Conservation (phyloP, 1,140 invertebrate genomes). For the Drosophila biarmipes region DNA sequence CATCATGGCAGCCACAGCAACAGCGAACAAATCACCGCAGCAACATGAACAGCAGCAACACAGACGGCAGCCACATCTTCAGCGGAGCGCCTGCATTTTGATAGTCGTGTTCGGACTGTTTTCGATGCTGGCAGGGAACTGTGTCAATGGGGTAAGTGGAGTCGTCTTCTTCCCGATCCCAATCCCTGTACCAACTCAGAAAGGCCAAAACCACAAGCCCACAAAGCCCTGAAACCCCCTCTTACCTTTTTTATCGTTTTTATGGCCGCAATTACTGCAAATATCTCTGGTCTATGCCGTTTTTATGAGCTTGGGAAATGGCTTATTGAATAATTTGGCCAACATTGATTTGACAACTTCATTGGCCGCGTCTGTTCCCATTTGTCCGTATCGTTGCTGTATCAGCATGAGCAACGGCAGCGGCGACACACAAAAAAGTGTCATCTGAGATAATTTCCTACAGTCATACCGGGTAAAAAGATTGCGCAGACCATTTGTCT, state of each 20-base stretch:
- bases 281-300: slow-evolving; percentile 21
- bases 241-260: slow-evolving; percentile 26
- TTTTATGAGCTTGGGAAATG: slow-evolving; percentile 60
- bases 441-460: slow-evolving; percentile 71
- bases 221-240: neutral
- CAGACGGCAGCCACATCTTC: slow-evolving; percentile 53
- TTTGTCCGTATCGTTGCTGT: slow-evolving; percentile 35
- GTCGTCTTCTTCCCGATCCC: slow-evolving; percentile 21
- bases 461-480: slow-evolving; percentile 68
- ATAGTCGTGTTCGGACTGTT: slow-evolving; percentile 70
- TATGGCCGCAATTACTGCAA: slow-evolving; percentile 43
- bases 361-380: slow-evolving; percentile 41
- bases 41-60: slow-evolving; percentile 40
- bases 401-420: slow-evolving; percentile 21
- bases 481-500: slow-evolving; percentile 84
- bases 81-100: slow-evolving; percentile 44
- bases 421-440: slow-evolving; percentile 54
- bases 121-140: slow-evolving; percentile 70
- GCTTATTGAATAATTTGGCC: slow-evolving; percentile 46
- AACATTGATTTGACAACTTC: slow-evolving; percentile 66
- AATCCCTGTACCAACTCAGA: neutral
- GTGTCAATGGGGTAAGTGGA: slow-evolving; percentile 83
- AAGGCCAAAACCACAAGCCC: slow-evolving; percentile 1
- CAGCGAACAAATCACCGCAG: slow-evolving; percentile 64
- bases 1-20: slow-evolving; percentile 66